A percentile compares a stretch with the other conserved stretches of the same genome.
These are phyloP conservation scores for Rhynchonycteris naso DNA, from an alignment of 2,797 vertebrate species.

Conservation along the genomic window DNA sequence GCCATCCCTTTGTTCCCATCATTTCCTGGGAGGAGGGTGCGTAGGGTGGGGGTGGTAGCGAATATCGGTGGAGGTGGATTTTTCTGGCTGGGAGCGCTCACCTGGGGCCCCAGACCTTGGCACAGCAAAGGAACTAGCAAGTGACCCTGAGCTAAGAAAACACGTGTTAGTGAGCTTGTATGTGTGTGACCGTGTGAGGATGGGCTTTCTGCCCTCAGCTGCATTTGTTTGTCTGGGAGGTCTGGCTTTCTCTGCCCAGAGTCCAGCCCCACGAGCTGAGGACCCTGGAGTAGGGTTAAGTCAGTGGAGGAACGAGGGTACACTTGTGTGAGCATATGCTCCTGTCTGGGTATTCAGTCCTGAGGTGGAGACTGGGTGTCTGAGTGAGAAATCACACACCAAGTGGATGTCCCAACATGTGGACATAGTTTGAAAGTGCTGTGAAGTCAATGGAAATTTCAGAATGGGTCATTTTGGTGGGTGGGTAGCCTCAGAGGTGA, in stretches of 20 bases:
- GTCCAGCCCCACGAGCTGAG: not conserved
- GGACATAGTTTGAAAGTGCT: not conserved
- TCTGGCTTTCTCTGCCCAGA: not conserved
- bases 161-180: not conserved
- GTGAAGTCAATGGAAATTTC: not conserved
- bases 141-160: not conserved
- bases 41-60: not conserved
- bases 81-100: not conserved
- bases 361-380: not conserved
- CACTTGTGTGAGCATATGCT: not conserved
- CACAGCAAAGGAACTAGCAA: not conserved
- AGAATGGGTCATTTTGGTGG: not conserved
- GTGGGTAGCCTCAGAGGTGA: not conserved
- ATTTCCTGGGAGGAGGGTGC: not conserved
- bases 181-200: not conserved
- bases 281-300: too few species aligned
- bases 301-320: accelerated
- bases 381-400: not conserved
- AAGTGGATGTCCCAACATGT: not conserved
- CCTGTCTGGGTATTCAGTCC: not conserved
- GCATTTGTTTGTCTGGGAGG: not conserved
- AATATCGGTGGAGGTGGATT: not conserved
- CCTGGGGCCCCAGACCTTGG: not conserved
- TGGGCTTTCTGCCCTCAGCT: not conserved
- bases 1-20: not conserved